phyloP scores from a whole-genome alignment of 2,888 invertebrate genomes.

The Caenorhabditis sp. region DNA sequence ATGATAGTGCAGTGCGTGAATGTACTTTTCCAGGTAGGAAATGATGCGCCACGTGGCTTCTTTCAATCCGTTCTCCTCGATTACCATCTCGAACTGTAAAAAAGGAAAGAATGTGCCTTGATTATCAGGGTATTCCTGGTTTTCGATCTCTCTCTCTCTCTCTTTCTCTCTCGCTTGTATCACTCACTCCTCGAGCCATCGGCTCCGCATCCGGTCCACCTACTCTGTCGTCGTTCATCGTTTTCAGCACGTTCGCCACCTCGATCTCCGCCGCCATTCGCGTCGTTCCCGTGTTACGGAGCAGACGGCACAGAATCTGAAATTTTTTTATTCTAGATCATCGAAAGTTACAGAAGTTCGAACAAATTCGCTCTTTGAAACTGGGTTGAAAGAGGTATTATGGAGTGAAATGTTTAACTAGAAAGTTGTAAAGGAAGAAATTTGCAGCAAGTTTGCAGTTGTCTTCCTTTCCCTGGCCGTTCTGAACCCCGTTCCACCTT shows the following conservation, averaged over 20 bases:
- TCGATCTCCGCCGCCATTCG: constrained; percentile 55
- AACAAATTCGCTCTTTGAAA: no score
- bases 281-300: constrained; percentile 52
- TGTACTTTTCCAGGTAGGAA: constrained; percentile 64
- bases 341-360: not conserved
- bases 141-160: not conserved
- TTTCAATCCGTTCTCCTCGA: constrained; percentile 65
- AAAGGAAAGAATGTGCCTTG: not conserved
- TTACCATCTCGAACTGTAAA: constrained; percentile 62
- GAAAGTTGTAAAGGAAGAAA: no score
- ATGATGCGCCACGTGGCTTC: constrained; percentile 64
- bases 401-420: no score
- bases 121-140: not conserved
- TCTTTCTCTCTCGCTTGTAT: no score
- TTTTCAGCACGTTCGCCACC: constrained; percentile 52
- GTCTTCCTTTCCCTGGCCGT: no score
- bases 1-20: constrained; percentile 57
- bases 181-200: constrained; percentile 49
- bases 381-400: no score
- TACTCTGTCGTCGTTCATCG: constrained; percentile 59
- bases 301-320: constrained; percentile 51
- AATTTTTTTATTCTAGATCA: no score
- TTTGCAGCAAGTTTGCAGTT: no score
- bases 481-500: not conserved
- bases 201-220: constrained; percentile 46